Base-by-base conservation (phyloP, 2,113 vertebrate species). In the Vimba vimba region DNA sequence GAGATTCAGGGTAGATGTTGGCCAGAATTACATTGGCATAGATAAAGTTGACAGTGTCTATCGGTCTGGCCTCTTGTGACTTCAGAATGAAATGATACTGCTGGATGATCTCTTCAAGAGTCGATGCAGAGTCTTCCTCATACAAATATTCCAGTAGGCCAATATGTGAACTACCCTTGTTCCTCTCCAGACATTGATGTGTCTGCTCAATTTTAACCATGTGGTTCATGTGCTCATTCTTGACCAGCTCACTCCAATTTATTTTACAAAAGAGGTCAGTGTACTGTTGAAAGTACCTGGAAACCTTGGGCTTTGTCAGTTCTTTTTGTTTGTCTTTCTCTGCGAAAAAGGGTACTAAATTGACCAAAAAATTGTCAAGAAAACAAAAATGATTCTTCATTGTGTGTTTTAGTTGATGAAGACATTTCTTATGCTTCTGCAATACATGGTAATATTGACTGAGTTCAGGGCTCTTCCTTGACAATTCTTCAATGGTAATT, bases 1-100 rank as follows among this genome's bases (percentile, higher is more conserved):
- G 1, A 0, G 92, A 94, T 27, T 2, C 17, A 11, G 91, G 91
- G 52, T 89, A 89, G 55, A 94, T 84, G 75, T 88, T 17, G 77
- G 88, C 87, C 12, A 95, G 87, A 30, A 93, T 91, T 87, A 94
- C 84, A 88, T 89, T 93, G 52, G 88, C 86, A 79, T 93, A 94
- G 0, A 94, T 85, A 6, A 88, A 90, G 87, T 94, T 94, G 43
- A 93, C 85, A 6, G 0, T 91, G 11, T 91, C 88, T 19, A 62
- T 90, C 21, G 1, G 27, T 30, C 27, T 30, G 27, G 8, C 43
- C 43, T 45, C 43, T 10, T 45, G 6, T 43, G 43, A 10, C 2
- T 8, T 5, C 13, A 85, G 86, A 76, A 93, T 5, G 21, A 85
- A 75, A 0, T 0, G 0, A 77, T 91, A 91, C 0, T 21, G 9